Evolutionary conservation across 2,797 vertebrate genomes (phyloP).

Genomic region (Myotis daubentonii): DNA sequence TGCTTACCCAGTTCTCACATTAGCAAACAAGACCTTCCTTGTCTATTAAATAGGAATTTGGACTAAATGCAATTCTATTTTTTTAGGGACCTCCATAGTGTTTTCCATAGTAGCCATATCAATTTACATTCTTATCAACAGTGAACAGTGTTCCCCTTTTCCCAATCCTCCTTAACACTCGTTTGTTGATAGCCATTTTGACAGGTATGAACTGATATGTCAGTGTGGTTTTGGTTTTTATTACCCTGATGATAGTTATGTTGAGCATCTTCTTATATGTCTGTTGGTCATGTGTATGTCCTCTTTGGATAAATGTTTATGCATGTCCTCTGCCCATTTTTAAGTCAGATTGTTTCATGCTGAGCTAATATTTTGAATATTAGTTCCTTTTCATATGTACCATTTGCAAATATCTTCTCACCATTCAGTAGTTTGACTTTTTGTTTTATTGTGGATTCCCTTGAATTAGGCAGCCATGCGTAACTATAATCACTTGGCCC

Average conservation of each 20-base stretch:
- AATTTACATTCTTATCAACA: not conserved
- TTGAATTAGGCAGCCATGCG: not conserved
- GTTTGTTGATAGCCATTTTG: not conserved
- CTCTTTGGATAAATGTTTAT: not conserved
- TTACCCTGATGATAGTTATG: not conserved
- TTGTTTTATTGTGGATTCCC: not conserved
- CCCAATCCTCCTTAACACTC: not conserved
- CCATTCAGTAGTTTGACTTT: not conserved
- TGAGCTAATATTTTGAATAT: not conserved
- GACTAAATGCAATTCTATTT: not conserved
- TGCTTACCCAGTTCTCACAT: not conserved
- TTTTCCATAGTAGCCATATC: not conserved
- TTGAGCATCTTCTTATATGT: not conserved
- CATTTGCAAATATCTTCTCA: not conserved
- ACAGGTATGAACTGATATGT: not conserved
- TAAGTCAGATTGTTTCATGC: not conserved
- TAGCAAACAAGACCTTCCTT: not conserved
- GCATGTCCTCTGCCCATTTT: not conserved
- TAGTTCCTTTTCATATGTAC: not conserved
- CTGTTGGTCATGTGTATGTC: not conserved
- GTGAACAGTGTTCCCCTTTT: not conserved
- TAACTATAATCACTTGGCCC: not conserved
- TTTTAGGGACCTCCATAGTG: no score
- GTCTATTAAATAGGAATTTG: not conserved
- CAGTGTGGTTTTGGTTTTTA: not conserved